phyloP scores from a whole-genome alignment of 1,140 invertebrate genomes.

The Caenorhabditis inopinata region DNA sequence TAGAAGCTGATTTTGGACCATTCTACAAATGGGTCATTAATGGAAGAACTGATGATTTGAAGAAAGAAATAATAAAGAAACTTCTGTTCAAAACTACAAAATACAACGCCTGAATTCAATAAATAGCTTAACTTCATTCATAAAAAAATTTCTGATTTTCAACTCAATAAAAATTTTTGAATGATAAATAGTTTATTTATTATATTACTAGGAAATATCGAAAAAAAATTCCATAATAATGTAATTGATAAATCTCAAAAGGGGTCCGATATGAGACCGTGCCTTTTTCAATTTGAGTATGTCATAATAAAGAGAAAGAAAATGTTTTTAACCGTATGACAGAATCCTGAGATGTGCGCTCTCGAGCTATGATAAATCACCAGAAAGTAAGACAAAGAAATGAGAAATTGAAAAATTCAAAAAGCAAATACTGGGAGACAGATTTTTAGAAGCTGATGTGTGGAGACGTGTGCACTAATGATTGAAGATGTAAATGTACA shows the following conservation, averaged over 20 bases:
- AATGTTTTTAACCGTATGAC: not conserved
- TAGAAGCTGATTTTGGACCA: conserved; percentile 26
- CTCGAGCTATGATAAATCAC: conserved; percentile 20
- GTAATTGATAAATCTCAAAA: conserved; percentile 16
- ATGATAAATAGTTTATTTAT: not conserved
- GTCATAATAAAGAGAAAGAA: not conserved
- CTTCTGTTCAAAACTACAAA: conserved; percentile 17
- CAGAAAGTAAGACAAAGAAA: not conserved
- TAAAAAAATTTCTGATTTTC: not conserved
- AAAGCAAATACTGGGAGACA: not conserved
- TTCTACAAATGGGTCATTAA: conserved; percentile 34
- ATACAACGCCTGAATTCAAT: not conserved
- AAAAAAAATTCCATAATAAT: no score
- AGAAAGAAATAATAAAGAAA: conserved; percentile 12
- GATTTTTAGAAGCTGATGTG: not conserved
- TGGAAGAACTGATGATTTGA: conserved; percentile 25
- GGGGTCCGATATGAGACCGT: conserved; percentile 2
- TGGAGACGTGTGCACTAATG: conserved; percentile 33
- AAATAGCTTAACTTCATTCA: not conserved
- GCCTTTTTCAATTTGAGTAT: conserved; percentile 3
- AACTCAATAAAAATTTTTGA: not conserved
- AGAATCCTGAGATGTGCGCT: conserved; percentile 4
- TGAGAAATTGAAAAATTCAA: no score
- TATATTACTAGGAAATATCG: no score
- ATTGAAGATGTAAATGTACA: conserved; percentile 45